phyloP scores from a whole-genome alignment of 23 tunicate species.

The Styela clava region DNA sequence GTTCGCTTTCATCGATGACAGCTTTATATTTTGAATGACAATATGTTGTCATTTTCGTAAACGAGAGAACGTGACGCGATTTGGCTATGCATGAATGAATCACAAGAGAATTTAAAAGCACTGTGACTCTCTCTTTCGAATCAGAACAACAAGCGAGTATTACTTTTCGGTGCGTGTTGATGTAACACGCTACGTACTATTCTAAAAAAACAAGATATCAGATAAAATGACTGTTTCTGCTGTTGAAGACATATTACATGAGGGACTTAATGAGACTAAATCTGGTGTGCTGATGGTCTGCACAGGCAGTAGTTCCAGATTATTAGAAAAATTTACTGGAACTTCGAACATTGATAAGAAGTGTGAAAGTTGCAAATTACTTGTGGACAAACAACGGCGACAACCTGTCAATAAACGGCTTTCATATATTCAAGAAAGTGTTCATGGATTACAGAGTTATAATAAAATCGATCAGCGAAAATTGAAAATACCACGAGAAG shows the following conservation, averaged over 20 bases:
- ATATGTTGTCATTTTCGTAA: too few species aligned
- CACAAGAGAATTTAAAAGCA: not conserved
- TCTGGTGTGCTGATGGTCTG: slow-evolving; percentile 11
- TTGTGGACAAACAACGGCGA: not conserved
- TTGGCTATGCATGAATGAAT: not conserved
- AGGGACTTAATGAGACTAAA: slow-evolving; percentile 4
- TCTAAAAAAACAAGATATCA: not conserved
- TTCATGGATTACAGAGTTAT: not conserved
- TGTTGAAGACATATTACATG: not conserved
- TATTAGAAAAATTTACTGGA: not conserved
- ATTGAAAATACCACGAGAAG: not conserved
- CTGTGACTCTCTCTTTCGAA: not conserved
- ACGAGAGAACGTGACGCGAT: not conserved
- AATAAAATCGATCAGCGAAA: not conserved
- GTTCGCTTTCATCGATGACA: not conserved
- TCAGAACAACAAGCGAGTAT: not conserved
- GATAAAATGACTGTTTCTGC: not conserved
- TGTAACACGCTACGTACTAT: not conserved
- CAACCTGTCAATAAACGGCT: not conserved
- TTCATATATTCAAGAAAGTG: not conserved
- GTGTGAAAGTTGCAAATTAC: not conserved
- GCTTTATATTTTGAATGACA: not conserved
- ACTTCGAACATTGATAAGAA: not conserved
- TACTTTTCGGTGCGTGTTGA: not conserved
- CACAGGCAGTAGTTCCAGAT: slow-evolving; percentile 10